Percentiles rank a stretch among this genome's conserved stretches.
Evolutionary conservation across 2,888 invertebrate genomes (phyloP).

Genomic region (Limnephilus marmoratus): DNA sequence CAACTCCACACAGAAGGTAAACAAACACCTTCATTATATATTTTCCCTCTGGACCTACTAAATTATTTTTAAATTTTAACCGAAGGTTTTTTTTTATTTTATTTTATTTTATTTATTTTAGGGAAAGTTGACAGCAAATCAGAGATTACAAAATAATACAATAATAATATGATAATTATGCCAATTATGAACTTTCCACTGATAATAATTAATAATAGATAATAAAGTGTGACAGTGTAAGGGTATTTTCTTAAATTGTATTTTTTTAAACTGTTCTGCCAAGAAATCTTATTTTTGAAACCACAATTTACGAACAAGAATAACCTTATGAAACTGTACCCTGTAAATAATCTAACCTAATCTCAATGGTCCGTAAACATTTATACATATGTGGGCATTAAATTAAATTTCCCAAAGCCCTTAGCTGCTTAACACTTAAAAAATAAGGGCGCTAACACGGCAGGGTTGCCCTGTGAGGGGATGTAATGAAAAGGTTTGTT

Average conservation of each 20-base stretch:
- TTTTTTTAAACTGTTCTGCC: neutral
- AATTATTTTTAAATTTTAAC: neutral
- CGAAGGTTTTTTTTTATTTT: too few relatives aligned
- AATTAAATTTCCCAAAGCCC: neutral
- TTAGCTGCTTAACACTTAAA: neutral
- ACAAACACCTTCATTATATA: too few relatives aligned
- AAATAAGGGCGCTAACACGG: neutral
- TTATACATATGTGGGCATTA: neutral
- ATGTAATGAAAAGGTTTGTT: slow-evolving; percentile 58
- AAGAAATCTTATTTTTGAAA: neutral
- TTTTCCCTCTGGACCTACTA: too few relatives aligned
- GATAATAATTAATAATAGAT: too few relatives aligned
- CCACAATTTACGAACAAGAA: neutral
- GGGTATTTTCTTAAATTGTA: too few relatives aligned
- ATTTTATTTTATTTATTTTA: too few relatives aligned
- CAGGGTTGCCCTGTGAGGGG: slow-evolving; percentile 39
- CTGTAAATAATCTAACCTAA: neutral
- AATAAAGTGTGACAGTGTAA: too few relatives aligned
- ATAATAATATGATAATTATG: too few relatives aligned
- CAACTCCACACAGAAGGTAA: too few relatives aligned
- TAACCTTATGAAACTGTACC: neutral
- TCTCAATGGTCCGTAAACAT: neutral
- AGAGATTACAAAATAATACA: too few relatives aligned
- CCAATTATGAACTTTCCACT: too few relatives aligned
- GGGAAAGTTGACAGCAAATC: too few relatives aligned